Base-by-base conservation (phyloP, 2,113 vertebrate genomes). In the Orthonyx spaldingii region DNA sequence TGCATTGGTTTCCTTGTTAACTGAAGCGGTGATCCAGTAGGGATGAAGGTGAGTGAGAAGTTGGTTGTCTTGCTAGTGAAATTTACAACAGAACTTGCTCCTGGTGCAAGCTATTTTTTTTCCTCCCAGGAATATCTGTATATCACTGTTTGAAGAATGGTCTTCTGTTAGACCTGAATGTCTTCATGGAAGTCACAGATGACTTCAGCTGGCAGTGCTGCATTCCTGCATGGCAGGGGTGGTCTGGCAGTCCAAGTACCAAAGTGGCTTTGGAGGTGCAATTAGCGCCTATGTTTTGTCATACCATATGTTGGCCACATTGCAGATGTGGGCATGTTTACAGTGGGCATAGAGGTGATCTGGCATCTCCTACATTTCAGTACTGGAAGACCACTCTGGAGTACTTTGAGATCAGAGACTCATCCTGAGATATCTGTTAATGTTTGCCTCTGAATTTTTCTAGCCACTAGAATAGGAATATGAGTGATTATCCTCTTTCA, bases 251-350 rank as follows among this genome's bases (percentile, higher is more conserved):
- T 33, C 26, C 11, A 26, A 37, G 37, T 49, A 27, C 13, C 22
- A 35, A 72, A 66, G 32, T 53, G 50, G 7, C 44, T 75, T 55
- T 59, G 52, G 47, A 39, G 8, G 21, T 80, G 13, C 33, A 70
- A 0, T 20, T 53, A 21, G 28, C 28, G 46, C 6, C 9, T 37
- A 8, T 74, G n/a, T 32, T 84, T 61, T 91, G 28, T 61, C 4
- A 1, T 33, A 10, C 16, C 2, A 9, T n/a, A 5, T 18, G 11
- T 26, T 92, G 65, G 35, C 39, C 33, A 4, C 1, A 3, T 4
- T 70, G 42, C 8, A 33, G 28, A 9, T 60, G 24, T 61, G 56
- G 50, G 42, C 0, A 0, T n/a, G 3, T 22, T 66, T 41, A 57
- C 22, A 56, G 16, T 15, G 17, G 60, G 46, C 59, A 27, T 35